Conservation (phyloP, 2,113 vertebrate genomes). For the Cheirogaleus medius region DNA sequence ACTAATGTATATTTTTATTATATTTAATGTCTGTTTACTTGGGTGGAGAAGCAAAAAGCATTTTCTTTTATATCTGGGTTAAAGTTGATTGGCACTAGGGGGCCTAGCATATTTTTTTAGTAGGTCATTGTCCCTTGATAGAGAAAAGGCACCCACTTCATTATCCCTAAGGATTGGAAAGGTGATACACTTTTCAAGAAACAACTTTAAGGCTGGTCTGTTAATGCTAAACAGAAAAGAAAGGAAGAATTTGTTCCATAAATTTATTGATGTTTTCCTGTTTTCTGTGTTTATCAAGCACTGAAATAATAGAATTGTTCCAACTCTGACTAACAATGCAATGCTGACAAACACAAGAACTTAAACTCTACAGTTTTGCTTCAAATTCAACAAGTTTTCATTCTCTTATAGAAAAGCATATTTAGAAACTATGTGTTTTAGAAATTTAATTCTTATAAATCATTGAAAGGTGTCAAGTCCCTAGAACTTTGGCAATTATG, state of each 20-base stretch:
- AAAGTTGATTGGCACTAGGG: background rate
- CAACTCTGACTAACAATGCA: background rate
- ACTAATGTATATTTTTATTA: background rate
- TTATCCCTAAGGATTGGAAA: constrained; percentile 1
- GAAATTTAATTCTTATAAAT: constrained; percentile 11
- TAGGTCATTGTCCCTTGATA: background rate
- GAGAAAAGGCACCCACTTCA: background rate
- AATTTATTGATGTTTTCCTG: constrained; percentile 42
- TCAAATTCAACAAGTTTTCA: constrained; percentile 1
- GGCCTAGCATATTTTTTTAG: background rate
- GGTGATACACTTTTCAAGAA: background rate
- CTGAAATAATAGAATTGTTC: background rate
- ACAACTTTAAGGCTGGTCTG: background rate
- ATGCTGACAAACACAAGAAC: background rate
- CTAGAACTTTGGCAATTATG: constrained; percentile 44
- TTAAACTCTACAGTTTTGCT: constrained; percentile 23
- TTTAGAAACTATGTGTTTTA: background rate
- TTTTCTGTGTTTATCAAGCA: background rate
- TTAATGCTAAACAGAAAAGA: constrained; percentile 33
- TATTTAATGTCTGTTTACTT: constrained; percentile 5
- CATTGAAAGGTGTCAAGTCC: constrained; percentile 10
- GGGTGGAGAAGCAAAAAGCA: background rate
- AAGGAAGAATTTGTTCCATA: background rate
- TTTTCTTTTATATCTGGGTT: background rate
- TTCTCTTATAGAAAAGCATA: background rate